phyloP scores from a whole-genome alignment of 2,113 vertebrate genomes.

The Coptodon bakossiorum region DNA sequence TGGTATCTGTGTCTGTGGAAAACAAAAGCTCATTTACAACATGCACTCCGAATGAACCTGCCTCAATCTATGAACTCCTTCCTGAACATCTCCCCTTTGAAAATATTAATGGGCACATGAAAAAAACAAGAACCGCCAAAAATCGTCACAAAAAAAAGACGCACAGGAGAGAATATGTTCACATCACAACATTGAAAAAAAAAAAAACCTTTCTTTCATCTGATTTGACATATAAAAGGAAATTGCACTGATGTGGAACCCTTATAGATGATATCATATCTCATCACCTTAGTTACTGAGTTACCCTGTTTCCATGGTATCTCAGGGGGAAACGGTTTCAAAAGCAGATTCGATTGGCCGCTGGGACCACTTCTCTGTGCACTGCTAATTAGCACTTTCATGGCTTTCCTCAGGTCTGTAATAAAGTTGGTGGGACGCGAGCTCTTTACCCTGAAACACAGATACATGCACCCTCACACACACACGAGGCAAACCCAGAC shows the following conservation, averaged over 20 bases:
- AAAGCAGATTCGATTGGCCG: constrained; percentile 52
- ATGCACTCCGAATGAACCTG: constrained; percentile 35
- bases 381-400: constrained; percentile 60
- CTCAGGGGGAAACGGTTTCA: constrained; percentile 42
- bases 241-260: not conserved
- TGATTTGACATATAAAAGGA: not conserved
- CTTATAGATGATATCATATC: constrained; percentile 32
- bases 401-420: constrained; percentile 42
- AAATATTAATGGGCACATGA: constrained; percentile 15
- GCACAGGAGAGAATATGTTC: not conserved
- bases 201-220: not conserved
- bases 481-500: not conserved
- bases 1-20: not conserved
- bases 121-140: not conserved
- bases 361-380: constrained; percentile 42
- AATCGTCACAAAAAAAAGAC: not conserved
- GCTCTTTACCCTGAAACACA: not conserved
- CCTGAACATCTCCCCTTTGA: constrained; percentile 6
- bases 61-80: not conserved
- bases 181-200: not conserved
- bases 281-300: constrained; percentile 27
- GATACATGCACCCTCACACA: not conserved
- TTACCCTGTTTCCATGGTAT: constrained; percentile 42
- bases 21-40: not conserved
- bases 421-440: constrained; percentile 41